Conservation (phyloP, 2,888 invertebrate species). For the Hirtodrosophila confusa region DNA sequence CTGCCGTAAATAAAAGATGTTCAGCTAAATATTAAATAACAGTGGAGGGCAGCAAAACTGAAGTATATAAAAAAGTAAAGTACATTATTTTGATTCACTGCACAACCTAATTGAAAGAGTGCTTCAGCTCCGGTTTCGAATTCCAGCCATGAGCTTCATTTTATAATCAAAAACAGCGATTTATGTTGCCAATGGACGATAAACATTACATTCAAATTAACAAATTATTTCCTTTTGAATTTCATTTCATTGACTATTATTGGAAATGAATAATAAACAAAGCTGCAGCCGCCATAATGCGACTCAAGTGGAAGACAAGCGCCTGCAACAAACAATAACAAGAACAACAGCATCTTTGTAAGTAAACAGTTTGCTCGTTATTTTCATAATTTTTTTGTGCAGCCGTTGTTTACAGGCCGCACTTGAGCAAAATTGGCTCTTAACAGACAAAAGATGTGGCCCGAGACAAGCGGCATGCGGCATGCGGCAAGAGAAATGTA, state of each 20-base stretch:
- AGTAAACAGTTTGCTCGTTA: constrained; percentile 26
- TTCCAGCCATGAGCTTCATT: no score
- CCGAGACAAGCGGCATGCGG: background rate
- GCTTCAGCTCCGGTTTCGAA: no score
- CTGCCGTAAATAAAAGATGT: no score
- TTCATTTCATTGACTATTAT: constrained; percentile 11
- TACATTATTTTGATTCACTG: background rate
- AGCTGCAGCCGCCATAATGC: constrained; percentile 42
- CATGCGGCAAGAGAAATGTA: constrained; percentile 23
- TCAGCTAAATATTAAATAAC: no score
- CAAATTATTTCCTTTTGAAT: constrained; percentile 26
- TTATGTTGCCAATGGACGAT: no score
- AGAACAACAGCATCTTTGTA: constrained; percentile 9
- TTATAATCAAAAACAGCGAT: no score
- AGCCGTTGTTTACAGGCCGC: constrained; percentile 30
- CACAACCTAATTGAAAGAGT: background rate
- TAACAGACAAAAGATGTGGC: constrained; percentile 38
- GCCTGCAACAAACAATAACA: constrained; percentile 29
- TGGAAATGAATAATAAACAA: constrained; percentile 36
- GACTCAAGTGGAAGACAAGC: constrained; percentile 44
- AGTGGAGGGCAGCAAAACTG: background rate
- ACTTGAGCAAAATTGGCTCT: constrained; percentile 43
- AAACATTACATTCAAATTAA: constrained; percentile 15
- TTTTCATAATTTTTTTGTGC: constrained; percentile 5
- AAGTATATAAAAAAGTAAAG: constrained; percentile 35